These are phyloP conservation scores for Clanis bilineata DNA, from an alignment of 2,888 invertebrate species.

Conservation along the genomic window DNA sequence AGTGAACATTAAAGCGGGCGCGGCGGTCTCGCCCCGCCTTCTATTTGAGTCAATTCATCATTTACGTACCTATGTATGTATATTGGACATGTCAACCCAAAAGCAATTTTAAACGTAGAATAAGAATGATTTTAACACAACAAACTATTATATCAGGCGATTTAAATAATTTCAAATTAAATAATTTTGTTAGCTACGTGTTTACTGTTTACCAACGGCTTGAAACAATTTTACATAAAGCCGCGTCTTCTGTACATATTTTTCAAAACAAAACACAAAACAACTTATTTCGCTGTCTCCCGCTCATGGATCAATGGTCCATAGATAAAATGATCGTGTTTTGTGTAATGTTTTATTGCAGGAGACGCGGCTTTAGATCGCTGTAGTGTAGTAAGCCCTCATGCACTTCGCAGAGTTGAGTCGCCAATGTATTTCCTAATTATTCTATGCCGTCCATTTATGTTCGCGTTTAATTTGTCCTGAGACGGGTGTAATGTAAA, in stretches of 20 bases:
- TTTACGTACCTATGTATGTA: slow-evolving; percentile 52
- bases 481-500: slow-evolving; percentile 38
- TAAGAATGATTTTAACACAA: slow-evolving; percentile 60
- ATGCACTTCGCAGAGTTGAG: slow-evolving; percentile 21
- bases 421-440: slow-evolving; percentile 26
- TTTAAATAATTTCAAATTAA: slow-evolving; percentile 16
- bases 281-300: too few relatives aligned
- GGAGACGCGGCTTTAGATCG: slow-evolving; percentile 2
- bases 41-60: slow-evolving; percentile 70
- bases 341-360: too few relatives aligned
- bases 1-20: slow-evolving; percentile 44
- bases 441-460: slow-evolving; percentile 74
- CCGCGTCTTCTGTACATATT: too few relatives aligned
- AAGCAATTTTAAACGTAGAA: slow-evolving; percentile 69
- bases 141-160: slow-evolving; percentile 28
- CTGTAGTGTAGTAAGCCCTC: slow-evolving; percentile 9
- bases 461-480: slow-evolving; percentile 56
- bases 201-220: slow-evolving; percentile 58
- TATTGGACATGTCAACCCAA: slow-evolving; percentile 54
- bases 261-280: too few relatives aligned
- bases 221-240: slow-evolving; percentile 21
- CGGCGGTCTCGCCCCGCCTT: slow-evolving; percentile 38
- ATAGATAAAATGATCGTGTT: too few relatives aligned
- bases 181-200: slow-evolving; percentile 37
- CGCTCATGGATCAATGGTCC: too few relatives aligned